A percentile compares a stretch with the other conserved stretches of the same genome.
phyloP scores from a whole-genome alignment of 1,140 invertebrate genomes.

The Acromyrmex charruanus region DNA sequence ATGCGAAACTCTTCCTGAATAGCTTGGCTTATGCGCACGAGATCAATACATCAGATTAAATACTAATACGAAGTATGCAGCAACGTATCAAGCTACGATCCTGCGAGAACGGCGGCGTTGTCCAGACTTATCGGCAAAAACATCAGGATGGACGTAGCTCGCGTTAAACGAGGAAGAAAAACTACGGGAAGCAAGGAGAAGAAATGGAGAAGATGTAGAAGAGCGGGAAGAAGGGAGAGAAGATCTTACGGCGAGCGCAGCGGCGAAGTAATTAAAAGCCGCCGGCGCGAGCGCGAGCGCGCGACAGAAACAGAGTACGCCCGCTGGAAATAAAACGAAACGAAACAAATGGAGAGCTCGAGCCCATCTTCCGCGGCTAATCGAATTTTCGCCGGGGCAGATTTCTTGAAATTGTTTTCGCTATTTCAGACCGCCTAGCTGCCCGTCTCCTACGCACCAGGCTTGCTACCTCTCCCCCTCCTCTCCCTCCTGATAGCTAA shows the following conservation, averaged over 20 bases:
- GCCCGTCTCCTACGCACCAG: constrained; percentile 46
- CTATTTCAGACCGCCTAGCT: constrained; percentile 76
- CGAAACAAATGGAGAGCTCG: constrained; percentile 81
- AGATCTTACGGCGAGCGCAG: constrained; percentile 50
- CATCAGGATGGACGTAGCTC: constrained; percentile 39
- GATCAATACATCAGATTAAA: constrained; percentile 39
- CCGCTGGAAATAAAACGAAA: constrained; percentile 66
- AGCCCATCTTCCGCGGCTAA: constrained; percentile 85
- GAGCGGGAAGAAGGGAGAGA: constrained; percentile 19
- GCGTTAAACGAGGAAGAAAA: constrained; percentile 48
- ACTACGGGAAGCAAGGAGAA: constrained; percentile 14
- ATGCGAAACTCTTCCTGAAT: constrained; percentile 33
- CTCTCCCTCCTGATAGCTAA: constrained; percentile 63
- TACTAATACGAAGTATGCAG: constrained; percentile 45
- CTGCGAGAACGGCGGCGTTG: constrained; percentile 36
- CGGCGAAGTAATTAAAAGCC: constrained; percentile 77
- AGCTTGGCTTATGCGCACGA: constrained; percentile 28
- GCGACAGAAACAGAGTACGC: constrained; percentile 53
- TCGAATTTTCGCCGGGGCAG: constrained; percentile 85
- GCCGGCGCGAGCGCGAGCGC: constrained; percentile 72
- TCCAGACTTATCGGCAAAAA: constrained; percentile 53
- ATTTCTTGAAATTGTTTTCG: constrained; percentile 86
- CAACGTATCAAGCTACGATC: constrained; percentile 9
- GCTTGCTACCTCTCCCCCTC: neutral
- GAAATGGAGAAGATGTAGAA: constrained; percentile 53